phyloP scores from a whole-genome alignment of 1,140 invertebrate species.

The Rhagoletis zephyria region DNA sequence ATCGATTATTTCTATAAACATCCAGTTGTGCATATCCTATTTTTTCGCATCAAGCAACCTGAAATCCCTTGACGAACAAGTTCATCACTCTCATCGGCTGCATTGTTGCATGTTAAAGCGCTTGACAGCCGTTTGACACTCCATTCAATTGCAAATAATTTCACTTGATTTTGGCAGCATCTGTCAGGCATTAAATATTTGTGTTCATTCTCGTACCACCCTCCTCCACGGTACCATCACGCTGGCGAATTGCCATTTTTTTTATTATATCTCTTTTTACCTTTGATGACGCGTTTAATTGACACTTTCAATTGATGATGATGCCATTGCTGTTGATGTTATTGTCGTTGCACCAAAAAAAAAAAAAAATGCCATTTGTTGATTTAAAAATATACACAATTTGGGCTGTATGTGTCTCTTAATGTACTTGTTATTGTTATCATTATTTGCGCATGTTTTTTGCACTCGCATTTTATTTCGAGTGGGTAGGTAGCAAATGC shows the following conservation, averaged over 20 bases:
- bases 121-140: slow-evolving; percentile 42
- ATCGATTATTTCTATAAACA: no score
- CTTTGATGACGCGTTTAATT: slow-evolving; percentile 30
- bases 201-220: neutral
- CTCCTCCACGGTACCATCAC: neutral
- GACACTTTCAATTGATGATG: slow-evolving; percentile 43
- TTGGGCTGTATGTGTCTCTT: neutral
- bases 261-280: neutral
- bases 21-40: no score
- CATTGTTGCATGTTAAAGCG: slow-evolving; percentile 18
- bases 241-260: neutral
- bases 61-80: slow-evolving; percentile 15
- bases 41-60: neutral
- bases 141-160: slow-evolving; percentile 47
- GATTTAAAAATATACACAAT: neutral
- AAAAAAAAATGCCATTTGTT: neutral
- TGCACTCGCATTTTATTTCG: neutral
- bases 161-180: slow-evolving; percentile 38
- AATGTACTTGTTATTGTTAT: neutral
- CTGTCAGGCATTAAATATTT: slow-evolving; percentile 43
- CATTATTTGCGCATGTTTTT: neutral
- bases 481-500: no score
- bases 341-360: neutral
- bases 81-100: slow-evolving; percentile 24
- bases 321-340: slow-evolving; percentile 36